Percentiles rank a stretch among this genome's conserved stretches.
phyloP scores from a whole-genome alignment of 2,113 vertebrate genomes.

The Oreochromis aureus region DNA sequence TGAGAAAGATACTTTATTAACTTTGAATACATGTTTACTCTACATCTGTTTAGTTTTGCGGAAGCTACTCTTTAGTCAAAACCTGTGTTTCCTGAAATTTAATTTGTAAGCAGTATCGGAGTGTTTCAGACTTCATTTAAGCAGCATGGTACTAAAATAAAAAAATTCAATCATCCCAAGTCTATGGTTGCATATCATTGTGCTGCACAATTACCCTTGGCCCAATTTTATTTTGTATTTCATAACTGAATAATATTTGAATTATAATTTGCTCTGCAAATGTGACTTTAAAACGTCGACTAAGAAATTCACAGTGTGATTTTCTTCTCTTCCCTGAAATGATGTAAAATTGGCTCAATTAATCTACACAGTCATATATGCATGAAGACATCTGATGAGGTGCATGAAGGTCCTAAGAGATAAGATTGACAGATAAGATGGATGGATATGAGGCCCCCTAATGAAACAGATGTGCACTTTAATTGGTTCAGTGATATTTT shows the following conservation, averaged over 20 bases:
- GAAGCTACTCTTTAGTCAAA: neutral
- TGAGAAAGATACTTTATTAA: neutral
- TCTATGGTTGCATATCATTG: neutral
- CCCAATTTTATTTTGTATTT: neutral
- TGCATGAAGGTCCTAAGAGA: conserved; percentile 10
- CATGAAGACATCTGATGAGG: conserved; percentile 33
- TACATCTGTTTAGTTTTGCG: neutral
- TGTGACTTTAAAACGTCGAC: neutral
- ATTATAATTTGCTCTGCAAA: neutral
- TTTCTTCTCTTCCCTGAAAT: neutral
- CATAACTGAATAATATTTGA: neutral
- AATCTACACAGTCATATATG: conserved; percentile 23
- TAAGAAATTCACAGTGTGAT: neutral
- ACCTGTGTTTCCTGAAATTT: neutral
- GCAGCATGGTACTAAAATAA: neutral
- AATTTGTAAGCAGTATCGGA: neutral
- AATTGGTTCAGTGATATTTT: conserved; percentile 67
- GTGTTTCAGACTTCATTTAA: neutral
- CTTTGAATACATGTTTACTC: neutral
- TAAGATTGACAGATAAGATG: conserved; percentile 62
- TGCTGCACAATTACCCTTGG: neutral
- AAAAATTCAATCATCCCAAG: neutral
- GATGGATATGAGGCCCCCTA: conserved; percentile 54
- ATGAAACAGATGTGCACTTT: conserved; percentile 72
- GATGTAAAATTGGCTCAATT: conserved; percentile 43